Base-by-base conservation (phyloP, 2,888 invertebrate species). In the Keiferia lycopersicella region DNA sequence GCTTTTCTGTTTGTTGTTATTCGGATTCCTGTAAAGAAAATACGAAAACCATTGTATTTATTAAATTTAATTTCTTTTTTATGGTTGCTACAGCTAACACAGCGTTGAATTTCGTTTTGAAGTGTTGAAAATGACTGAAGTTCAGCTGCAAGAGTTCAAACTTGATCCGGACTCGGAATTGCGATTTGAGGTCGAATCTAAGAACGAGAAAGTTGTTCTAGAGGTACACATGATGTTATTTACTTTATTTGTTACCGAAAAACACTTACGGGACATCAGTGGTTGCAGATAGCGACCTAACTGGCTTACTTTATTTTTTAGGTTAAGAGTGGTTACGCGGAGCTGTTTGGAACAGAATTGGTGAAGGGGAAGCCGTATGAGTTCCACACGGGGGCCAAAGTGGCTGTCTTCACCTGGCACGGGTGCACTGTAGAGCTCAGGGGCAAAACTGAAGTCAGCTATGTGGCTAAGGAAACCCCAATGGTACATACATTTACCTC, bases 401-500 rank as follows among this genome's bases (percentile, higher is more conserved):
- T 98, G 10, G 99, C 99, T 0, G 96, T 99, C 18, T 99, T 96
- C 80, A 98, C 99, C 1, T 99, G 97, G 95, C 98, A 98, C 79
- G 98, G 98, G 0, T 99, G 99, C 79, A 94, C 94, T 0, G 87
- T 99, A 0, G 96, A 97, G 84, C 84, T 99, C 12, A 93, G 94
- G 66, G 99, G 99, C 1, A 95, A 95, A 81, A 96, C 98, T 0
- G 98, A 98, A 84, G 98, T 98, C 30, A 97, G 96, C 70, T 99
- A 99, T 82, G 94, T 98, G 0, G 97, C 99, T 0, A 98, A 97
- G 82, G 98, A 99, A 81, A 99, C 99, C 0, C 99, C 99, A 0
- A 99, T 98, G 98, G 95, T 95, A 72, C 77, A 74, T 63, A n/a
- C 12, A 30, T 26, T 6, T 51, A 22, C 12, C 2, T 4, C 26